phyloP scores from a whole-genome alignment of 2,888 invertebrate species.

The Eurytoma adleriae region DNA sequence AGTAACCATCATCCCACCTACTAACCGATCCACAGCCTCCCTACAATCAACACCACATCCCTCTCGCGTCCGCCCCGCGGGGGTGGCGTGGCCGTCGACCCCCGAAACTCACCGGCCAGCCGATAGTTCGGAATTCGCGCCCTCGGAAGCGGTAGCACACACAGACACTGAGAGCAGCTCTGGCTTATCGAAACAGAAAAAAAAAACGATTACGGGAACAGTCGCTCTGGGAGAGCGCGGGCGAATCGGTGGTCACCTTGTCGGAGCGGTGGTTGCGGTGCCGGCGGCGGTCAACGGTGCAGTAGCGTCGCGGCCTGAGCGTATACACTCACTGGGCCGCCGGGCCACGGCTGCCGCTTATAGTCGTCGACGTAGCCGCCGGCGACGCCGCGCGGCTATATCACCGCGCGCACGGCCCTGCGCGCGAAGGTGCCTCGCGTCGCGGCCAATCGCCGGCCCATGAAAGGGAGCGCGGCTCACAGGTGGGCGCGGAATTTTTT shows the following conservation, averaged over 20 bases:
- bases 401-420: too few relatives aligned
- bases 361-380: too few relatives aligned
- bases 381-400: too few relatives aligned
- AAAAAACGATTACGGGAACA: background rate
- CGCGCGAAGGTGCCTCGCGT: too few relatives aligned
- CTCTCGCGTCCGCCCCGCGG: background rate
- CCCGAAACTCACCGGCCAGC: background rate
- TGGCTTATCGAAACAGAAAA: background rate
- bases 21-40: background rate
- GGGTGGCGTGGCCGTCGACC: background rate
- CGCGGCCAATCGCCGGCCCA: too few relatives aligned
- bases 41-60: background rate
- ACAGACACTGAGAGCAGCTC: background rate
- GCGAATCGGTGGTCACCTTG: slow-evolving; percentile 35
- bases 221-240: background rate
- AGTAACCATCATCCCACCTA: too few relatives aligned
- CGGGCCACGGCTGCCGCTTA: too few relatives aligned
- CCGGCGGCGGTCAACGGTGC: slow-evolving; percentile 26
- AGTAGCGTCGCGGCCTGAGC: background rate
- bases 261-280: slow-evolving; percentile 24
- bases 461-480: too few relatives aligned
- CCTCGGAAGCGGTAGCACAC: background rate
- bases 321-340: too few relatives aligned
- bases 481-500: too few relatives aligned
- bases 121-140: too few relatives aligned